Evolutionary conservation across 2,113 vertebrate species (phyloP).

Genomic region (Coptodon bakossiorum): DNA sequence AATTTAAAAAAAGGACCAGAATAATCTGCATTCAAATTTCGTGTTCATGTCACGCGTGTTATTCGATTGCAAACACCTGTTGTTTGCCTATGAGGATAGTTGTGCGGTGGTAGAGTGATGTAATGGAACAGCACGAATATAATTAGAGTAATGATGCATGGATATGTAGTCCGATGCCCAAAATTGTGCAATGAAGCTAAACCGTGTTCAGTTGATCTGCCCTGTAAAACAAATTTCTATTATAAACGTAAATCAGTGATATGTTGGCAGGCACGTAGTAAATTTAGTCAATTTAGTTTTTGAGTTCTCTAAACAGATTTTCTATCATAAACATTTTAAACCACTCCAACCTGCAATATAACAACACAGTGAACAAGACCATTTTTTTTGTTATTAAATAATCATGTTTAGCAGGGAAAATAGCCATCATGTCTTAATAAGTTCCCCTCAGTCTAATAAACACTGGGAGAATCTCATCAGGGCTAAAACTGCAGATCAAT

Average conservation of each 20-base stretch:
- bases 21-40: background rate
- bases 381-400: background rate
- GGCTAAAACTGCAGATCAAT: conserved; percentile 25
- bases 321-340: background rate
- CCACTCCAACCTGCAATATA: background rate
- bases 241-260: background rate
- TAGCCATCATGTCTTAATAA: background rate
- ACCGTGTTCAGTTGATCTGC: background rate
- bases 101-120: conserved; percentile 22
- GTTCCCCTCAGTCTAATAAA: conserved; percentile 8
- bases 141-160: conserved; percentile 46
- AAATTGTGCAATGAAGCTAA: background rate
- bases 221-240: background rate
- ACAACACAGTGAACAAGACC: background rate
- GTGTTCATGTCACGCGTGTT: background rate
- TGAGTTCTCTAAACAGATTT: background rate
- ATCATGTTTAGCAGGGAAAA: background rate
- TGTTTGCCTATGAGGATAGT: background rate
- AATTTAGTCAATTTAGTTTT: background rate
- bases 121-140: conserved; percentile 48
- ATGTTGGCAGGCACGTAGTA: too few relatives aligned
- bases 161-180: conserved; percentile 18
- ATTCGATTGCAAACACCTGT: conserved; percentile 36
- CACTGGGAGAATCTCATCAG: conserved; percentile 20
- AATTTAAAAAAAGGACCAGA: background rate